phyloP scores from a whole-genome alignment of 2,888 invertebrate genomes.

The Ichneumoninae sp. region DNA sequence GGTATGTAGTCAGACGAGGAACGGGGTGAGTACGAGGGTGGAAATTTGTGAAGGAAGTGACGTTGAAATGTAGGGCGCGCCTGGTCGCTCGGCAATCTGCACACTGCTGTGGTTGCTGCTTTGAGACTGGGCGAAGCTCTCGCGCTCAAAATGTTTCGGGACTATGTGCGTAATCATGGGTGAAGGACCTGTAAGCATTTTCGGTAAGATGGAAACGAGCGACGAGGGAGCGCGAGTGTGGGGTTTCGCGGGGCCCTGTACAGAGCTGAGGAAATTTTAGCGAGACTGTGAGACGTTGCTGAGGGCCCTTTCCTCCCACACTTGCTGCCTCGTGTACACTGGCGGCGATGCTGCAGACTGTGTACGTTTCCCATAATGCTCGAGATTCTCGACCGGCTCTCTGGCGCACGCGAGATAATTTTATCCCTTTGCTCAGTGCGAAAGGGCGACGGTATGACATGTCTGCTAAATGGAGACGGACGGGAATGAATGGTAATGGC shows the following conservation, averaged over 20 bases:
- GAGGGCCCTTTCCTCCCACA: constrained; percentile 21
- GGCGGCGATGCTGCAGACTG: constrained; percentile 62
- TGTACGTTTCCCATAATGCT: constrained; percentile 56
- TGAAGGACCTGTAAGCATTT: constrained; percentile 59
- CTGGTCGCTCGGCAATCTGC: constrained; percentile 59
- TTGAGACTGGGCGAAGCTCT: constrained; percentile 38
- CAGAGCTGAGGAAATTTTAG: constrained; percentile 35
- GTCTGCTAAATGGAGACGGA: constrained; percentile 14
- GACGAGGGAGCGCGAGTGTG: constrained; percentile 14
- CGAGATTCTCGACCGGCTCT: constrained; percentile 61
- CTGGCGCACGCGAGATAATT: constrained; percentile 74
- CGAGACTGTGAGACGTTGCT: constrained; percentile 38
- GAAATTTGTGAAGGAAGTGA: constrained; percentile 56
- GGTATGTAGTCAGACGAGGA: constrained; percentile 64
- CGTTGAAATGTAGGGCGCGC: constrained; percentile 50
- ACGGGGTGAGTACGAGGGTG: constrained; percentile 52
- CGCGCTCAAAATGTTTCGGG: constrained; percentile 67
- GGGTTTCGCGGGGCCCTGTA: not conserved
- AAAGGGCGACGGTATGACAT: not conserved
- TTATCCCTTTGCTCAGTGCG: constrained; percentile 63
- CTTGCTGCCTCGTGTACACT: constrained; percentile 3
- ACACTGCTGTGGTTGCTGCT: constrained; percentile 54
- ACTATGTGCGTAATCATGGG: constrained; percentile 74
- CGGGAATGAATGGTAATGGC: constrained; percentile 18
- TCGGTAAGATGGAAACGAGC: constrained; percentile 48